Percentiles rank a stretch among this genome's conserved stretches.
These are phyloP conservation scores for Iphiclides podalirius DNA, from an alignment of 2,888 invertebrate genomes.

Conservation along the genomic window DNA sequence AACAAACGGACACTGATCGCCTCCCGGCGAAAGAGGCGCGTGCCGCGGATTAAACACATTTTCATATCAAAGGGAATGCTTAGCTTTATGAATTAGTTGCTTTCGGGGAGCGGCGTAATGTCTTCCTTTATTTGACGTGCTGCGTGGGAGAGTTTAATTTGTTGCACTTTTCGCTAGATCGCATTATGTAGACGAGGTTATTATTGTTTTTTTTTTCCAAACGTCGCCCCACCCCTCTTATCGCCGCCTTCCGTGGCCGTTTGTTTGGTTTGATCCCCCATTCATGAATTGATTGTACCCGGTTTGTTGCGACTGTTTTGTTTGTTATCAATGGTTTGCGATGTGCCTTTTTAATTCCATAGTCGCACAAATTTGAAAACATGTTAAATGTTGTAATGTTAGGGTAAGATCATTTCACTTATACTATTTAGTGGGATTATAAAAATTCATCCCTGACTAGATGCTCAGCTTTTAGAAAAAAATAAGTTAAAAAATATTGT, in stretches of 20 bases:
- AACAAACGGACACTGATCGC: constrained; percentile 61
- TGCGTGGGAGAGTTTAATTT: constrained; percentile 77
- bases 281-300: constrained; percentile 18
- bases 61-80: constrained; percentile 75
- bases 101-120: constrained; percentile 60
- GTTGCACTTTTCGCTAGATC: constrained; percentile 54
- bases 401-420: too few species aligned
- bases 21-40: constrained; percentile 66
- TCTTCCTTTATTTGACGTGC: constrained; percentile 65
- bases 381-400: too few species aligned
- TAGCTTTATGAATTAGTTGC: constrained; percentile 73
- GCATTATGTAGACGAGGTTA: constrained; percentile 37
- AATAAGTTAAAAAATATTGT: too few species aligned
- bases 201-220: constrained; percentile 50
- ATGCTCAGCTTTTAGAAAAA: too few species aligned
- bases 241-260: constrained; percentile 46
- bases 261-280: constrained; percentile 16
- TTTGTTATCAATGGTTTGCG: too few species aligned
- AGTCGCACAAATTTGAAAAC: not conserved
- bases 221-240: constrained; percentile 39
- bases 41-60: constrained; percentile 73
- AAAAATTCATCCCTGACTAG: too few species aligned
- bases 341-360: constrained; percentile 1
- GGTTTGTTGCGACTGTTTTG: constrained; percentile 12
- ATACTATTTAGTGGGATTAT: too few species aligned